Evolutionary conservation across 2,113 vertebrate genomes (phyloP), one percentile per base, ranked within the genome.

Genomic region (Colius striatus): DNA sequence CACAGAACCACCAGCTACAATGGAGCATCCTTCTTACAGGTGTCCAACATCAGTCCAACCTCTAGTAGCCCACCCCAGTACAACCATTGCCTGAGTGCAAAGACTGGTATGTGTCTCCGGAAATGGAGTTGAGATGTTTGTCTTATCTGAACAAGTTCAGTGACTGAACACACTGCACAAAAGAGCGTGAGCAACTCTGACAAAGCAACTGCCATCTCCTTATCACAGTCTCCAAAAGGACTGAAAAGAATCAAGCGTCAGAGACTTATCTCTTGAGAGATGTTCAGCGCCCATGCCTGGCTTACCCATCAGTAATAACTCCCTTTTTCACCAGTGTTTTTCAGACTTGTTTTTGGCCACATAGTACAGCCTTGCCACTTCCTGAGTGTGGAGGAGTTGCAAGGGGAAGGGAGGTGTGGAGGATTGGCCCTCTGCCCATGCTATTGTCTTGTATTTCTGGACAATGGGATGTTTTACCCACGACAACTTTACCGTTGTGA

Each of bases 81-180:
- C 17, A 92, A 92, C 61, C 92, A 88, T 74, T 4, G 72, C 80
- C 84, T 91, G 93, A 91, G 79, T 62, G 80, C 92, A 96, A 89
- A 80, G 87, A 38, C 67, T 75, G 87, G 90, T 89, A 36, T 43
- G 89, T 77, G 78, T 94, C 89, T 97, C 93, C 94, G 76, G 94
- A 97, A 97, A 97, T 78, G 87, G 94, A 93, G 93, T 89, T 97
- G 36, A 97, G 97, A 97, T 97, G 94, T 95, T 97, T 97, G 96
- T 97, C 97, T 97, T 97, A 97, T 97, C 97, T 97, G 90, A 96
- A 78, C 55, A 61, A 95, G 94, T 95, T 95, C 93, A 91, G 96
- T n/a, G 92, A 89, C 90, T 94, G 95, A 97, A 95, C 76, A 89
- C 1, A 29, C 92, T 82, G 87, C 78, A 92, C 94, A 90, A 91